Conservation (phyloP, 1,140 invertebrate species). For the Lordiphosa clarofinis region DNA sequence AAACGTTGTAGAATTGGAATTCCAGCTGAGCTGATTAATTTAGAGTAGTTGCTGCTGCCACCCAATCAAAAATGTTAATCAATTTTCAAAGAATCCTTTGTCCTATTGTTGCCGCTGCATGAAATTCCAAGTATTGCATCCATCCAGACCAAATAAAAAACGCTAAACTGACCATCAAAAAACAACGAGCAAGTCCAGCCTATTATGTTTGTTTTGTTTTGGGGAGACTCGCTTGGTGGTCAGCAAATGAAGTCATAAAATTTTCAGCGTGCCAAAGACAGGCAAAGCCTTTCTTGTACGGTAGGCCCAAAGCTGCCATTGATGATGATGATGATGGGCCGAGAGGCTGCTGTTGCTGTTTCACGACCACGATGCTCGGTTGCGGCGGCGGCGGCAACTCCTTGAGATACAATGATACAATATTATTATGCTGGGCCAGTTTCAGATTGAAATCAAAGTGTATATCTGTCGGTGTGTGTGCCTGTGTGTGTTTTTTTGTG, state of each 20-base stretch:
- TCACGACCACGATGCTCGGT: conserved; percentile 40
- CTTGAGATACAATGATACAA: conserved; percentile 76
- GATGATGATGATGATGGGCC: conserved; percentile 70
- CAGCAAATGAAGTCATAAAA: conserved; percentile 77
- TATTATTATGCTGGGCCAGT: conserved; percentile 72
- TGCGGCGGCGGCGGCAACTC: conserved; percentile 54
- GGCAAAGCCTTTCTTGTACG: conserved; percentile 41
- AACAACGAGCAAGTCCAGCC: conserved; percentile 26
- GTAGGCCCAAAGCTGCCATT: conserved; percentile 71
- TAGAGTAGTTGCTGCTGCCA: conserved; percentile 23
- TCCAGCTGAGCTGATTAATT: conserved; percentile 45
- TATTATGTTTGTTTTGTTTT: conserved; percentile 56
- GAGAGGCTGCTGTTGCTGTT: conserved; percentile 15
- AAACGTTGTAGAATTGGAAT: too few species aligned
- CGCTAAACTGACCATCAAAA: conserved; percentile 39
- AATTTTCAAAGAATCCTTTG: conserved; percentile 73
- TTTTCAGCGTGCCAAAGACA: conserved; percentile 72
- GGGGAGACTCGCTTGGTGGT: conserved; percentile 60
- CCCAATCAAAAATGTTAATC: conserved; percentile 53
- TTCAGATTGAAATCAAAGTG: conserved; percentile 74
- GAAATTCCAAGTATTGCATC: conserved; percentile 69
- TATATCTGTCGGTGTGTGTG: conserved; percentile 21
- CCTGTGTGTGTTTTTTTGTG: conserved; percentile 29
- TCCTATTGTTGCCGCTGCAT: conserved; percentile 65
- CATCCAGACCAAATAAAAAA: conserved; percentile 29